Base-by-base conservation (phyloP, 2,888 invertebrate genomes). In the Heliconius ethilla region DNA sequence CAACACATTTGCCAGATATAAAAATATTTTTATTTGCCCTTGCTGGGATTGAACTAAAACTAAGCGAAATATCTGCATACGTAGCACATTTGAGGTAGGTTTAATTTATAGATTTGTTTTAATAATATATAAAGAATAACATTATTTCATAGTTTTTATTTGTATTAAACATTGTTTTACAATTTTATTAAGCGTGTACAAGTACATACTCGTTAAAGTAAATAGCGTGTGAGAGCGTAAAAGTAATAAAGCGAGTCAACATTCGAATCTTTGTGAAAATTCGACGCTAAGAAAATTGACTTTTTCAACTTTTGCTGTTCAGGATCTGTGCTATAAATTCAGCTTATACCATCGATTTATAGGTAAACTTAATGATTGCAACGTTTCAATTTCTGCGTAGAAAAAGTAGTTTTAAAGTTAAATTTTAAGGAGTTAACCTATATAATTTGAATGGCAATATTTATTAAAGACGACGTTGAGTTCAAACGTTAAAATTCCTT, bases 211-310 rank as follows among this genome's bases (percentile, higher is more conserved):
- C n/a, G n/a, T 33, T 40, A 37, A 40, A 18, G 2, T 37, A 67
- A 67, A 37, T 67, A 67, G 13, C n/a, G n/a, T n/a, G 13, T n/a
- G 22, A 25, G n/a, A 65, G 66, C 11, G 37, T 37, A n/a, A 67
- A n/a, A 67, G 67, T 67, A n/a, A 67, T 67, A 40, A n/a, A n/a
- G 40, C 2, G 25, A 40, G 40, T 13, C 13, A n/a, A 40, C 25
- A 40, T 67, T 67, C 40, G 67, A 37, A 40, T 25, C n/a, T n/a
- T 37, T 15, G 67, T 67, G 40, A n/a, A 13, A 67, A 67, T 5
- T 67, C 11, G 67, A 67, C 67, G 40, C 40, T 67, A 7, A 67
- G 67, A 67, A 40, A 67, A 67, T 67, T 40, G 66, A 15, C 40
- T 67, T 40, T 40, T 15, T n/a, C 67, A 67, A 67, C n/a, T 37